These are phyloP conservation scores for Eristalis intricaria DNA, from an alignment of 2,888 invertebrate species.

Conservation along the genomic window DNA sequence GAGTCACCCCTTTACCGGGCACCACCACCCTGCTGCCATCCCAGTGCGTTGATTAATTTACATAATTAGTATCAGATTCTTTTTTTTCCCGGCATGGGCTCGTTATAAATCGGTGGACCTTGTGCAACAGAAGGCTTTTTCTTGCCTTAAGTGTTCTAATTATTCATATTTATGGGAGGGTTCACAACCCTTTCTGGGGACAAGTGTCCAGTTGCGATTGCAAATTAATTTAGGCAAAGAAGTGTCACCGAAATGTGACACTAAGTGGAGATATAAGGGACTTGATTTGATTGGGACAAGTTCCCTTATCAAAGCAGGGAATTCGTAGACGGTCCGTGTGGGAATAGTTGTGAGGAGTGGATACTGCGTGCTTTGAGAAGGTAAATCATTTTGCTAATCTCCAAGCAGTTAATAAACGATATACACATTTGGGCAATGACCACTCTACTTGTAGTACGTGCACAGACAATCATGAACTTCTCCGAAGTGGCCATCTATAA, in stretches of 20 bases:
- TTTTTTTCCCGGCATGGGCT: conserved; percentile 19
- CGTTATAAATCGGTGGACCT: conserved; percentile 61
- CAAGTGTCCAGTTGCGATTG: conserved; percentile 24
- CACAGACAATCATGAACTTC: no score
- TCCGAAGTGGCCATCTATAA: neutral
- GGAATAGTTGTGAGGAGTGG: no score
- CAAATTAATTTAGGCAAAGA: conserved; percentile 30
- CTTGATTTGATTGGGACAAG: neutral
- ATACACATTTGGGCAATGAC: no score
- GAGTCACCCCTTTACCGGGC: conserved; percentile 41
- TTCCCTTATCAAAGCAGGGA: neutral
- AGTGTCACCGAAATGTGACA: conserved; percentile 55
- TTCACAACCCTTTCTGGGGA: conserved; percentile 44
- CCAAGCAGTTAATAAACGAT: no score
- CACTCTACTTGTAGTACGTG: no score
- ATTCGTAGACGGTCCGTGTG: neutral
- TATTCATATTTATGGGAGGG: conserved; percentile 63
- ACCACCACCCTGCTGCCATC: conserved; percentile 7
- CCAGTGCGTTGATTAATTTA: conserved; percentile 60
- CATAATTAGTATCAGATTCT: conserved; percentile 70
- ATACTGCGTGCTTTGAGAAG: no score
- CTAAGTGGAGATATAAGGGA: neutral
- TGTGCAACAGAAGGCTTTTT: conserved; percentile 65
- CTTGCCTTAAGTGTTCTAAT: conserved; percentile 50
- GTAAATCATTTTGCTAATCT: no score